Conservation (phyloP, 1,140 invertebrate species). For the Rhagoletis pomonella region DNA sequence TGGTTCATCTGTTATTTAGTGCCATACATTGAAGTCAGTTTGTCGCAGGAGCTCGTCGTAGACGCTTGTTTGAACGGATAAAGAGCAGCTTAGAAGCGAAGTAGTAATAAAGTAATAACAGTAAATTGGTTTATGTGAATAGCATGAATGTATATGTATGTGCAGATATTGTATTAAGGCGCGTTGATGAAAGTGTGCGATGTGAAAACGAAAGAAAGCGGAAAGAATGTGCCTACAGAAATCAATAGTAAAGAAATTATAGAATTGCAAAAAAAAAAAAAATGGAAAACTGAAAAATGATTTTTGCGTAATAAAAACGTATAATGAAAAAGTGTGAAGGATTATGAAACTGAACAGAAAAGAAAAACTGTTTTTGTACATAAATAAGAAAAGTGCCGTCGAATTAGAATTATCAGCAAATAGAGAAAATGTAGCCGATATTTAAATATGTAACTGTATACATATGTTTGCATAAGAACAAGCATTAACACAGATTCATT, state of each 20-base stretch:
- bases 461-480: too few relatives aligned
- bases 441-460: too few relatives aligned
- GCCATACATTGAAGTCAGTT: conserved; percentile 23
- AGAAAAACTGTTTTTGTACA: background rate
- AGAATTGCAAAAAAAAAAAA: background rate
- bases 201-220: background rate
- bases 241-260: conserved; percentile 20
- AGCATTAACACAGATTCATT: background rate
- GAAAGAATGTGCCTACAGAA: conserved; percentile 27
- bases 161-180: background rate
- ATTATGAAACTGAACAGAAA: background rate
- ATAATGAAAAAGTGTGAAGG: background rate
- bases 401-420: background rate
- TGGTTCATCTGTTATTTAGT: conserved; percentile 33
- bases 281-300: background rate
- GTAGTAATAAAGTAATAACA: background rate
- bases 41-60: conserved; percentile 33
- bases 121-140: background rate
- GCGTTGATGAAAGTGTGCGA: background rate
- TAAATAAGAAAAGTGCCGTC: background rate
- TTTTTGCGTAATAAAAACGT: background rate
- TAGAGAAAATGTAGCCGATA: too few relatives aligned
- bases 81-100: conserved; percentile 44
- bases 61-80: conserved; percentile 47
- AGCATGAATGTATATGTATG: background rate